Evolutionary conservation across 2,797 vertebrate genomes (phyloP).

Genomic region (Podargus strigoides): DNA sequence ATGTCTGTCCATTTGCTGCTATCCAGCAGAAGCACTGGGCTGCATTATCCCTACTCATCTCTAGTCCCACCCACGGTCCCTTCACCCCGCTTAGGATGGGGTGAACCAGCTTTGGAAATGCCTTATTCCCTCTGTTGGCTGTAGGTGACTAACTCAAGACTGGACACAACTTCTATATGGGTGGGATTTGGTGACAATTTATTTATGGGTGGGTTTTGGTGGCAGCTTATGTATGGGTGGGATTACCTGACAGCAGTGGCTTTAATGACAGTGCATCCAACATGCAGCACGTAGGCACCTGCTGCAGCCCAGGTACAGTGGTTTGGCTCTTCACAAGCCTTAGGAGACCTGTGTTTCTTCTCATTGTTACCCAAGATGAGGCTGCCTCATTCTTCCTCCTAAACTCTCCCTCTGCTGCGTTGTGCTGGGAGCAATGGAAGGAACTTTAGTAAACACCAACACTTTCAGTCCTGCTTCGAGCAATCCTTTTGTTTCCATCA

Average conservation of each 20-base stretch:
- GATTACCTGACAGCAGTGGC: neutral
- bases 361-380: accelerated
- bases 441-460: neutral
- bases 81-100: neutral
- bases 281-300: neutral
- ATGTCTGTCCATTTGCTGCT: neutral
- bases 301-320: neutral
- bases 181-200: neutral
- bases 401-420: neutral
- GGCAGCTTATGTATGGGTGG: neutral
- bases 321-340: neutral
- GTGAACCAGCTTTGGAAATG: neutral
- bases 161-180: neutral
- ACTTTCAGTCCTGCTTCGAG: neutral
- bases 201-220: neutral
- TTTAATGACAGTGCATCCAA: neutral
- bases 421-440: neutral
- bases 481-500: neutral
- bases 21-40: neutral
- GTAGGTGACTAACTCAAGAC: neutral
- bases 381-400: neutral
- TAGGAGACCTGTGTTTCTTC: neutral
- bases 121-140: neutral
- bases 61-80: no score
- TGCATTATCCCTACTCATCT: accelerated